Evolutionary conservation across 2,113 vertebrate species (phyloP), one percentile per base, ranked within the genome.

Genomic region (Corydoras sp.): DNA sequence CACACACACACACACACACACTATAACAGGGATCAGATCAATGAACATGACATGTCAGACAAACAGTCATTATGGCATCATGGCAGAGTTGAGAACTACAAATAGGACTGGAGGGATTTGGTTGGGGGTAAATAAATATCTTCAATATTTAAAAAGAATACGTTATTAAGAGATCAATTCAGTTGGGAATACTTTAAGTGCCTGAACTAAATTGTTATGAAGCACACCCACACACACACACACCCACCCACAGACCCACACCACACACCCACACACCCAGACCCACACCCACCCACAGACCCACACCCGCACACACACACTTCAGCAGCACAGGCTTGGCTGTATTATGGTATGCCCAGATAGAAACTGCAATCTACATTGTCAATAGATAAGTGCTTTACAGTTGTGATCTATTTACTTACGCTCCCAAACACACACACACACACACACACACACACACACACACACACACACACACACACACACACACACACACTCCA

Each of bases 301-400:
- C 18, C 59, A 63, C 64, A 55, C 68, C 51, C n/a, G n/a, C 69
- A 76, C 60, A 60, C 73, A 48, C 68, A 63, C 48, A 53, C 60
- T 65, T 56, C 18, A 54, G n/a, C 77, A 75, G 29, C 65, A 24
- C 31, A 63, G 7, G 10, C 64, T 11, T n/a, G 12, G 54, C 35
- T 10, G 30, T 71, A 56, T n/a, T 61, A 58, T 65, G 60, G 32
- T 48, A 73, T 30, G 43, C 77, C 73, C 73, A 66, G 50, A 65
- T 49, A 49, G 58, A 67, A 43, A 72, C 62, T 61, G 65, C 48
- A 79, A 65, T 61, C 75, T 69, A 75, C 69, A 62, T 69, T 62
- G 50, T 65, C 64, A 71, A 66, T 58, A 78, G 62, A 62, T 72
- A 69, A 76, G 74, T 79, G 69, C 77, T 73, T 69, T 72, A 69